These are phyloP conservation scores for Mareca penelope DNA, from an alignment of 2,797 vertebrate species.

Conservation along the genomic window DNA sequence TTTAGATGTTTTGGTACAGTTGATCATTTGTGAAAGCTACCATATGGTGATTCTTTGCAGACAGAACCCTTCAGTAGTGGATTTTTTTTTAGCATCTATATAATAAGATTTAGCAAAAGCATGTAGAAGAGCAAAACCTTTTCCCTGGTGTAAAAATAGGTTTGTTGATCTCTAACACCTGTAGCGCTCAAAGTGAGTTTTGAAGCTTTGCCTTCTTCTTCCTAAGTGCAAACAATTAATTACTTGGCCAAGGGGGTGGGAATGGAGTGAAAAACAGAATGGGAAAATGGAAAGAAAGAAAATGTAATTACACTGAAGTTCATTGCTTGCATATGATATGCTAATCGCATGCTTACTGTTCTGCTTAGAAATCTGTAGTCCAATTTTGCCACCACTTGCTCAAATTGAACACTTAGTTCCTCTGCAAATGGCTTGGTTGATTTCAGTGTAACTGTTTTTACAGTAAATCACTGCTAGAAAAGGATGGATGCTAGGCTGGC, in stretches of 20 bases:
- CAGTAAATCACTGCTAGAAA: neutral
- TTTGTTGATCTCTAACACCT: slow-evolving; percentile 2
- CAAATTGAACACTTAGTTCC: neutral
- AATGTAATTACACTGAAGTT: neutral
- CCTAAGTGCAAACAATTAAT: neutral
- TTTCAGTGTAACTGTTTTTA: neutral
- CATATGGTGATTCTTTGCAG: slow-evolving; percentile 60
- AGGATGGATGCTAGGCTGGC: neutral
- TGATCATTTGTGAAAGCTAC: slow-evolving; percentile 66
- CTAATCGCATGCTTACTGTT: neutral
- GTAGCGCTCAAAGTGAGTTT: neutral
- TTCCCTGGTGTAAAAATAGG: neutral
- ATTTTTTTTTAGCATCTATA: neutral
- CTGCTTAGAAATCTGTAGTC: neutral
- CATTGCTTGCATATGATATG: neutral
- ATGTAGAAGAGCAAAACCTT: neutral
- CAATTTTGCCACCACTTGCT: neutral
- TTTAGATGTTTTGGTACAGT: slow-evolving; percentile 74
- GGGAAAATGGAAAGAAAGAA: neutral
- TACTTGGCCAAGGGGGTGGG: neutral
- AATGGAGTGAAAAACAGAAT: neutral
- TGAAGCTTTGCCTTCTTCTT: neutral
- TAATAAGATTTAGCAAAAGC: slow-evolving; percentile 16
- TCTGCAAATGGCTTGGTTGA: neutral
- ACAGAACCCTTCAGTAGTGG: slow-evolving; percentile 39